Base-by-base conservation (phyloP, 2,797 vertebrate species). In the Vireo griseus region DNA sequence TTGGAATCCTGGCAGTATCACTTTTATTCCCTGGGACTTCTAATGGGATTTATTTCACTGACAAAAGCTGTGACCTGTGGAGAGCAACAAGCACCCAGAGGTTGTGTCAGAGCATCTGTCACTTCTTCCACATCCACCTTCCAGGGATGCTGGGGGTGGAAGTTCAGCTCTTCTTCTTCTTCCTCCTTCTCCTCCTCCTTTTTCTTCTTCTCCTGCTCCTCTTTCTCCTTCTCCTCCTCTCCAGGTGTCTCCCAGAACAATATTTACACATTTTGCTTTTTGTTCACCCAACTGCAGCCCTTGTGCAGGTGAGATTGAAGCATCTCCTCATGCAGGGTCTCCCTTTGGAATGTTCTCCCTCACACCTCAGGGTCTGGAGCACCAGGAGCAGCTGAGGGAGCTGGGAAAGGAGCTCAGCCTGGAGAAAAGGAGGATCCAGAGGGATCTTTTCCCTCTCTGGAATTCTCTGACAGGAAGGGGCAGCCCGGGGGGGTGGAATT, bases 271-370 rank as follows among this genome's bases (percentile, higher is more conserved):
- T 63, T 68, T 69, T 63, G 11, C 39, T 22, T 73, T 72, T 47
- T 62, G 4, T 37, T 67, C 18, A 19, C 59, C 28, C 20, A 40
- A 13, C 29, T 14, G 33, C 62, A 58, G 45, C 52, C 65, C 52
- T 40, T 9, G 14, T 5, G 33, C 33, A 10, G 22, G 33, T 33
- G 48, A 1, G 1, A 9, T 1, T 8, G 55, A 44, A 35, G 26
- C 8, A 2, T 3, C 19, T 67, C 33, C 40, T 71, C 5, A 2
- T 5, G 28, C 61, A 15, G 14, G 16, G 18, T 21, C 5, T 61
- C n/a, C 55, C 55, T 69, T 25, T 6, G 10, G 19, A 25, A 16
- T 26, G 24, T 44, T 58, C 68, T 80, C 37, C 55, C 47, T 73
- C 73, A 5, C 19, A 58, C 52, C 52, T 66, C 52, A 13, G 44